These are phyloP conservation scores for Cranoglanis bouderius DNA, from an alignment of 2,113 vertebrate species.

Conservation along the genomic window DNA sequence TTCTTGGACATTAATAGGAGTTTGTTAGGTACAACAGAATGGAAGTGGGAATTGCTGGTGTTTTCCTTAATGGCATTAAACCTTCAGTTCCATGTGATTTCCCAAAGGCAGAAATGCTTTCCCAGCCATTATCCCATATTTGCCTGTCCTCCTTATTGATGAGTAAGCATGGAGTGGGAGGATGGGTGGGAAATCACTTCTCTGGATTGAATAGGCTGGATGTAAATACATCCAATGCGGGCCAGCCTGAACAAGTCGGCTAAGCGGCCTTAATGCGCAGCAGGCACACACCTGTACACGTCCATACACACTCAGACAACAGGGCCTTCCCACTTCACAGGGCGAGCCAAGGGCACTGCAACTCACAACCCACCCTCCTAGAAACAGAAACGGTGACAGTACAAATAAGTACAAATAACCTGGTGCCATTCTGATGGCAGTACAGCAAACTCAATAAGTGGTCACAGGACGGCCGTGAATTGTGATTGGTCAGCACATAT, in stretches of 20 bases:
- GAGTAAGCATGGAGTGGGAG: slow-evolving; percentile 57
- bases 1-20: background rate
- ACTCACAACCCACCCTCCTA: background rate
- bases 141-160: slow-evolving; percentile 48
- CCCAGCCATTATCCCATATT: slow-evolving; percentile 49
- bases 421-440: background rate
- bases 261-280: slow-evolving; percentile 58
- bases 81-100: slow-evolving; percentile 39
- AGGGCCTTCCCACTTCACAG: slow-evolving; percentile 24
- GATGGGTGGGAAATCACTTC: slow-evolving; percentile 66
- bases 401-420: background rate
- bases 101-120: slow-evolving; percentile 59
- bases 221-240: slow-evolving; percentile 71
- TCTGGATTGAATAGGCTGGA: slow-evolving; percentile 64
- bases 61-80: slow-evolving; percentile 21
- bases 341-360: slow-evolving; percentile 4
- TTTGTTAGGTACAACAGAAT: background rate
- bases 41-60: background rate
- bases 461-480: background rate
- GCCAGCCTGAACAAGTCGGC: slow-evolving; percentile 72
- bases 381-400: background rate
- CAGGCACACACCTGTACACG: slow-evolving; percentile 39
- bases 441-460: background rate
- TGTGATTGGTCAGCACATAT: background rate
- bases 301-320: background rate